phyloP scores from a whole-genome alignment of 2,113 vertebrate genomes.

The Sinocyclocheilus anshuiensis region DNA sequence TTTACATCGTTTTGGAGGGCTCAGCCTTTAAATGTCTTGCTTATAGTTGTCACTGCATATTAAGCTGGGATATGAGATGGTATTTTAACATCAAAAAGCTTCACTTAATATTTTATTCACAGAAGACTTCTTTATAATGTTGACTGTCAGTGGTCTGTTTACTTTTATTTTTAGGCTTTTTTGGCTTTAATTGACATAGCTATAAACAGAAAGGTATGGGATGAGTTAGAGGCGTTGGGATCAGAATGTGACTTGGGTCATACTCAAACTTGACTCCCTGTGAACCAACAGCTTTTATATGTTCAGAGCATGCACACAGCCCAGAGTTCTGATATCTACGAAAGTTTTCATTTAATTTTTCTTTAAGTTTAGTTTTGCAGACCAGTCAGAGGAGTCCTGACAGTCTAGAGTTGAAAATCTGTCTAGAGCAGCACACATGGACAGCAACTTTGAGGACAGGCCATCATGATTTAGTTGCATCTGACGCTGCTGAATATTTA shows the following conservation, averaged over 20 bases:
- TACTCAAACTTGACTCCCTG: neutral
- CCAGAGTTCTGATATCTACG: neutral
- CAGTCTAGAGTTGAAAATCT: neutral
- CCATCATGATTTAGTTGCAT: neutral
- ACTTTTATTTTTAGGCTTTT: neutral
- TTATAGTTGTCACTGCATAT: neutral
- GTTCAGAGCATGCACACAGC: neutral
- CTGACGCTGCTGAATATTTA: slow-evolving; percentile 1
- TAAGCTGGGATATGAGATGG: neutral
- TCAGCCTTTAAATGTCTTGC: neutral
- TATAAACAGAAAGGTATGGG: neutral
- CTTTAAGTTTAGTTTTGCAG: neutral
- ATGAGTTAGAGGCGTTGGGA: too few species aligned
- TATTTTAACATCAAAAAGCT: neutral
- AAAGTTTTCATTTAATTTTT: neutral
- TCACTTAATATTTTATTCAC: neutral
- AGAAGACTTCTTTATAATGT: neutral
- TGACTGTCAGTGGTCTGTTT: neutral
- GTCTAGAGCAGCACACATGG: neutral
- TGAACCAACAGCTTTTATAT: neutral
- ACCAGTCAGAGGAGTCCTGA: neutral
- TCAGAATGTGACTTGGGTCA: neutral
- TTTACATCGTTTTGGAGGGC: neutral
- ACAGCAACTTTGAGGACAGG: neutral
- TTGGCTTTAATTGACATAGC: neutral